Evolutionary conservation across 2,797 vertebrate genomes (phyloP), one percentile per base, ranked within the genome.

Genomic region (Gobionotothen gibberifrons): DNA sequence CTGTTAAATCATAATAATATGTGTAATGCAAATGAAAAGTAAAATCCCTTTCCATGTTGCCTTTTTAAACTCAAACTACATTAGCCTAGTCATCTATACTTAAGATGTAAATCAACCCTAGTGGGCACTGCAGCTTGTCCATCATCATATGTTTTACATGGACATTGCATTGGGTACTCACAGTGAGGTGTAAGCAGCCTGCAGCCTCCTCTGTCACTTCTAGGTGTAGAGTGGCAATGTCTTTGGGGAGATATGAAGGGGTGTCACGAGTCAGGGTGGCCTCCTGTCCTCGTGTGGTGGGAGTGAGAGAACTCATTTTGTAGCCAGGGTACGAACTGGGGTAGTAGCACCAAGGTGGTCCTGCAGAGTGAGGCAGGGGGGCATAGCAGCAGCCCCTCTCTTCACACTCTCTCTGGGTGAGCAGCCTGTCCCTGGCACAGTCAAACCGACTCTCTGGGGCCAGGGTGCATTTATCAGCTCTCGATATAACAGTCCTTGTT

Each of bases 331-430:
- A 97, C 14, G 59, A 69, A 17, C 65, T 78, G 0, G 96, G 95
- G 72, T 95, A 97, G 85, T 96, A 97, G 69, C 97, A 97, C 95
- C 95, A 96, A 2, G 96, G 96, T 5, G 94, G 93, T 26, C 94
- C 92, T 1, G 16, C 47, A 13, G 76, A 39, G 0, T 16, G 0
- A 0, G 43, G 8, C 64, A 79, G 48, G 0, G 96, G 95, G 15
- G 21, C 40, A 0, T 95, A 97, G 84, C 96, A 97, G 90, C 96
- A 97, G 8, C 95, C 94, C 0, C 95, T 93, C 16, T 89, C 91
- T 49, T 95, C 94, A 57, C 96, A 97, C 86, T 92, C 91, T 26
- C 26, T 78, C 87, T 52, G 91, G 17, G 85, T 84, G 61, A 97
- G 49, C 19, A 51, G 32, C 10, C 62, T 52, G 76, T 93, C 92